Evolutionary conservation across 2,888 invertebrate genomes (phyloP), one percentile per base, ranked within the genome.

Genomic region (Ophonus ardosiacus): DNA sequence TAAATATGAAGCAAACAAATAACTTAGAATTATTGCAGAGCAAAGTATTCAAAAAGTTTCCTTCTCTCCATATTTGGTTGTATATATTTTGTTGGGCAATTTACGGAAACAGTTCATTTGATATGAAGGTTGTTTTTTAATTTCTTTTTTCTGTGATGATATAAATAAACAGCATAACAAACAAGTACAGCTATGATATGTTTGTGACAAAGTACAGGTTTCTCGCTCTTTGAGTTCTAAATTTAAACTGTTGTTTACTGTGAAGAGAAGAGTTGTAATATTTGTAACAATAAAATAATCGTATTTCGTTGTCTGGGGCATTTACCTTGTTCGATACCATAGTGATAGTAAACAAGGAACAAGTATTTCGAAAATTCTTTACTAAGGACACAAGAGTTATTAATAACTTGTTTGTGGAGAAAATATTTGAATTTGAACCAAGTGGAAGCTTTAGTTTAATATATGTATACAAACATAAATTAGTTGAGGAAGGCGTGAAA

Each of bases 211-310:
- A 84, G 84, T 84, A 65, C 84, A 84, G 61, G 78, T 63, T 56
- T 56, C 8, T 61, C 18, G 51, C 61, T 57, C 38, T 31, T 7
- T 65, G 18, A 84, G 78, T 63, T 84, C 84, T 84, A 84, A 84
- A 78, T 84, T 84, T 84, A 84, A 84, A 84, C 84, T 78, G 78
- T 84, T 84, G 84, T 84, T 84, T 84, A 84, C 78, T 18, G 31
- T 17, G 24, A 18, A 7, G 51, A 40, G 24, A 18, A 7, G 51
- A 40, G 56, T 43, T 24, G 83, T 83, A 74, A 83, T 61, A 82
- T 83, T 74, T 83, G 76, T 83, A 74, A 83, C n/a, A 57, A 74
- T 43, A 43, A 81, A 31, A 59, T 63, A 38, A 63, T 21, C 38
- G 13, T 21, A 63, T 61, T 76, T 83, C 31, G 59, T 51, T 51